Conservation (phyloP, 2,113 vertebrate species). For the Hypanus sabinus region DNA sequence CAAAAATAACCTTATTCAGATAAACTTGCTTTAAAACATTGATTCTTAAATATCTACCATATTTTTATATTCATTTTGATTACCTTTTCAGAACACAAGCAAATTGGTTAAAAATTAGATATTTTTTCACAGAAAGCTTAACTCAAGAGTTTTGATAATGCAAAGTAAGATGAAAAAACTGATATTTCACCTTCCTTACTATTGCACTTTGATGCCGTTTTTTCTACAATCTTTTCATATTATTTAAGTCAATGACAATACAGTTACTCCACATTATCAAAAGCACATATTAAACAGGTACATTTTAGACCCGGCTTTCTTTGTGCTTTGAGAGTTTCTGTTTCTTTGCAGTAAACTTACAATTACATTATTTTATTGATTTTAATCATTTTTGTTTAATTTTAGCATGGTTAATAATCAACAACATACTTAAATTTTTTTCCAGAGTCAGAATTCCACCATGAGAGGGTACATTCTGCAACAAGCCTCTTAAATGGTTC, state of each 20-base stretch:
- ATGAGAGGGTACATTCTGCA: slow-evolving; percentile 67
- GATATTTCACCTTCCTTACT: not conserved
- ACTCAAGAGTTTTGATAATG: not conserved
- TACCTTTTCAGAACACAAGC: not conserved
- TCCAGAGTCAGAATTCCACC: slow-evolving; percentile 60
- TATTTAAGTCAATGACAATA: not conserved
- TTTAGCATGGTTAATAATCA: not conserved
- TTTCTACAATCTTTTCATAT: not conserved
- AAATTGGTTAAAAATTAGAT: not conserved
- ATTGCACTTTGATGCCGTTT: not conserved
- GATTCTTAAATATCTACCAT: not conserved
- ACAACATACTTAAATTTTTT: too few relatives aligned
- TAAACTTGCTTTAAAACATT: not conserved
- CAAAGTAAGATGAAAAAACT: not conserved
- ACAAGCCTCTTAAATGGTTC: not conserved
- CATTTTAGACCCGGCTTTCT: not conserved
- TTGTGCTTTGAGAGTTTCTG: not conserved
- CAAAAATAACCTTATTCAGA: not conserved
- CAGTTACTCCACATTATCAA: not conserved
- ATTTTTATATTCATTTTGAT: not conserved
- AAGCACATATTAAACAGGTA: not conserved
- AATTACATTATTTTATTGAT: not conserved
- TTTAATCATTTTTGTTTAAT: not conserved
- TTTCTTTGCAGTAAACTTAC: not conserved
- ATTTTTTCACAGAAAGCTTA: not conserved